Evolutionary conservation across 2,888 invertebrate species (phyloP), one percentile per base, ranked within the genome.

Genomic region (Callyntrura sp.): DNA sequence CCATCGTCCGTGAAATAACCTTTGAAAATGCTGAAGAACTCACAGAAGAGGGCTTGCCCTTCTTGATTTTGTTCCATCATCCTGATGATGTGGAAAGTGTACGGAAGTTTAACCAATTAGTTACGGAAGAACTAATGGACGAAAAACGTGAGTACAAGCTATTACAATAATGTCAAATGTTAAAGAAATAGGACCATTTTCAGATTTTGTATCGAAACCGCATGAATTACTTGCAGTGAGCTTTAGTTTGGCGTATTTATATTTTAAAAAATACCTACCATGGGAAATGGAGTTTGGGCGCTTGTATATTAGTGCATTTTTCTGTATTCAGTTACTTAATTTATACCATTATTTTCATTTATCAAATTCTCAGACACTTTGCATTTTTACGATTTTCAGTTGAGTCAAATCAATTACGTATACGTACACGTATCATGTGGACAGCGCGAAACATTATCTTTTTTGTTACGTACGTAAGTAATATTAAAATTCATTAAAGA

Each of bases 1-100:
- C 99, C 0, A 95, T 99, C 14, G 99, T 99, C 0, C 96, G 99
- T 85, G 99, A 99, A 95, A 99, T 99, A 90, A 99, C 99, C 0
- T 99, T 99, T 95, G 99, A 99, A 95, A 99, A 99, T 95, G 99
- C 99, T 0, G 99, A 99, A 95, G 99, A 99, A 95, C 95, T 99
- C 28, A 90, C 89, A 6, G 88, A 90, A 55, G 89, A 88, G 60
- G 88, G 85, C 0, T 95, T 99, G 94, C 99, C 99, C 5, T 99
- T 99, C 95, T 96, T 99, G 55, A 99, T 99, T 93, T 95, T 99
- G 62, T 99, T 99, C 95, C 98, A 99, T 94, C 95, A 96, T 92
- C 97, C 98, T 0, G 95, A 95, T 91, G 97, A 98, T 94, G 97
- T 97, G 93, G 97, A 97, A 20, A 97, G 97, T 93, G 97, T 99